Percentiles rank a stretch among this genome's conserved stretches.
Conservation (phyloP, 2,797 vertebrate genomes). For the Diplodus puntazzo region DNA sequence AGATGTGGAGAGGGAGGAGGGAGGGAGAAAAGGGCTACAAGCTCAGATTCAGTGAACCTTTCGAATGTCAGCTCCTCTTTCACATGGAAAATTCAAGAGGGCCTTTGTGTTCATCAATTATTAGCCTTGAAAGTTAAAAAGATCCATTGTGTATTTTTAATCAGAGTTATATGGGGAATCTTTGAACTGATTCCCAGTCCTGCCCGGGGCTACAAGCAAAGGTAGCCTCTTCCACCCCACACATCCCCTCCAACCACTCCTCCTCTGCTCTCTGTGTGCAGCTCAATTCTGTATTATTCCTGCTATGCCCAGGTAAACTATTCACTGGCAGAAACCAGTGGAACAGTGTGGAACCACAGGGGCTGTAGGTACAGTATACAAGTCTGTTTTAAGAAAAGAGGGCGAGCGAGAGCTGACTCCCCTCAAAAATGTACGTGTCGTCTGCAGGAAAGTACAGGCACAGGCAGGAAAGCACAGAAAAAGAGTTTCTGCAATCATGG, state of each 20-base stretch:
- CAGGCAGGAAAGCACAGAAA: background rate
- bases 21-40: conserved; percentile 17
- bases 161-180: conserved; percentile 65
- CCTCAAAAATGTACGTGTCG: conserved; percentile 4
- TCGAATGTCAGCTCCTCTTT: conserved; percentile 75
- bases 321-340: conserved; percentile 12
- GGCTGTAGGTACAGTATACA: conserved; percentile 1
- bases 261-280: conserved; percentile 17
- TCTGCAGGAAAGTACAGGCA: conserved; percentile 10
- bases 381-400: conserved; percentile 26
- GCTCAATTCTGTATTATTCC: conserved; percentile 30
- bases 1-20: conserved; percentile 33
- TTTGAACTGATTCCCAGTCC: conserved; percentile 74
- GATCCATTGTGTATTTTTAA: conserved; percentile 79
- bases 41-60: conserved; percentile 74
- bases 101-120: conserved; percentile 79
- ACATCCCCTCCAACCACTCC: conserved; percentile 30
- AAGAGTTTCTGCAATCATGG: background rate
- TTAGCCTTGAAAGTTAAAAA: conserved; percentile 73
- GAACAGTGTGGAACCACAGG: conserved; percentile 4
- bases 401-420: background rate
- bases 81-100: conserved; percentile 78
- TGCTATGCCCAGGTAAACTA: conserved; percentile 20
- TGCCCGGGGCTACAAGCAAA: conserved; percentile 53
- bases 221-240: conserved; percentile 37